A percentile compares a stretch with the other conserved stretches of the same genome.
These are phyloP conservation scores for Drosophila kurseongensis DNA, from an alignment of 1,140 invertebrate genomes.

Conservation along the genomic window DNA sequence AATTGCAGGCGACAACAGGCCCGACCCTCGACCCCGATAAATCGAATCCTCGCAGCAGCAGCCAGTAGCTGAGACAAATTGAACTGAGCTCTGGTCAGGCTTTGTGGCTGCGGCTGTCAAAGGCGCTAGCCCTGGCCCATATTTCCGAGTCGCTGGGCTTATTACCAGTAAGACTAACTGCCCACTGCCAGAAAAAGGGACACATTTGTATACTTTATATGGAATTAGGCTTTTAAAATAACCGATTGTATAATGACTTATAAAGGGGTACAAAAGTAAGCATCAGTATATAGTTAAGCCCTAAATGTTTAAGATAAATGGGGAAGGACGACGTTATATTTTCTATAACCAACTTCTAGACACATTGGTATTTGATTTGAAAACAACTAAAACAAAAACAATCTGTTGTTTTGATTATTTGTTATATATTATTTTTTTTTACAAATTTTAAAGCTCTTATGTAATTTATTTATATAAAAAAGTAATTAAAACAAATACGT, in stretches of 20 bases:
- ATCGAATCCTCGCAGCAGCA: constrained; percentile 17
- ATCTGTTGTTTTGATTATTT: no score
- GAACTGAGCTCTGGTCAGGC: constrained; percentile 30
- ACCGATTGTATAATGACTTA: neutral
- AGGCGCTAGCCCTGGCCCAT: constrained; percentile 46
- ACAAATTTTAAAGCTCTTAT: no score
- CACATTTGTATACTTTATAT: no score
- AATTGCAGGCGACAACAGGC: constrained; percentile 47
- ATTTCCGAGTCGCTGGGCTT: constrained; percentile 50
- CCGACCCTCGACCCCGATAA: constrained; percentile 37
- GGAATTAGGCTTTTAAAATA: no score
- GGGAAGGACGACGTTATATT: no score
- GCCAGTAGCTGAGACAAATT: constrained; percentile 32
- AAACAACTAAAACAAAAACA: no score
- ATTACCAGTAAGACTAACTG: constrained; percentile 56
- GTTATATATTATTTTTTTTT: no score
- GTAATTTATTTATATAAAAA: no score
- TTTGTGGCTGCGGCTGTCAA: constrained; percentile 38
- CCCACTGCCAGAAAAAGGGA: neutral
- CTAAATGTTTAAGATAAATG: no score
- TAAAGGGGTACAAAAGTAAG: neutral
- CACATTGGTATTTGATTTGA: no score
- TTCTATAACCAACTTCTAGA: no score
- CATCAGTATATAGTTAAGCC: neutral
- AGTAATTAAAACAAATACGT: no score